Evolutionary conservation across 2,888 invertebrate genomes (phyloP), one percentile per base, ranked within the genome.

Genomic region (Dorcus parallelipipedus): DNA sequence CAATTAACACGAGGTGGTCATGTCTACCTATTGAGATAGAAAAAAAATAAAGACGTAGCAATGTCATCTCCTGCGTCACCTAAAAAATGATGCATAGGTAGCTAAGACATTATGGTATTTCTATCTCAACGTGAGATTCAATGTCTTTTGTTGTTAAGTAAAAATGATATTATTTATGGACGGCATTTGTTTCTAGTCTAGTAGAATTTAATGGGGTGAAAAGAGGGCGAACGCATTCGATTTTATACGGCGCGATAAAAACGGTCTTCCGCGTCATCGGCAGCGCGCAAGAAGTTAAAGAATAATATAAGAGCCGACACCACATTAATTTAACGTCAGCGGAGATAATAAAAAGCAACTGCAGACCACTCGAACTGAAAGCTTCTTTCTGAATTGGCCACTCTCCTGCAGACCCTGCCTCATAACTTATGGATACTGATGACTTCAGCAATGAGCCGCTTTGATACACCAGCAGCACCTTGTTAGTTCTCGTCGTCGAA

Each of bases 341-440:
- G 66, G 67, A 70, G 71, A 72, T 74, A 74, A 74, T 74, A 75
- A 75, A 74, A 74, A 73, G 67, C 68, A 67, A 68, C 64, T 64
- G 67, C 67, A 64, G 70, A 66, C 71, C 70, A 72, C 71, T 71
- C 69, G 68, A 72, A 66, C 68, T 67, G 69, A 71, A 71, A 73
- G 68, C 70, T 66, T 65, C 56, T 64, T 63, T 63, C 59, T 67
- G 73, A 72, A 73, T 73, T 73, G 73, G 73, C 72, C 71, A 72
- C 73, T 72, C 72, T 70, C 66, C 66, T 65, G 67, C 67, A 68
- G 68, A 66, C 67, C 69, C 68, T 64, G 73, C 71, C 84, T 86
- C 82, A 86, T 87, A 85, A 81, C 86, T 87, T 87, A 87, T 87
- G 87, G 85, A 87, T 87, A 87, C 87, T 87, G 86, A 86, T 87